Percentiles rank a stretch among this genome's conserved stretches.
phyloP scores from a whole-genome alignment of 2,113 vertebrate genomes.

The Percopsis transmontana region DNA sequence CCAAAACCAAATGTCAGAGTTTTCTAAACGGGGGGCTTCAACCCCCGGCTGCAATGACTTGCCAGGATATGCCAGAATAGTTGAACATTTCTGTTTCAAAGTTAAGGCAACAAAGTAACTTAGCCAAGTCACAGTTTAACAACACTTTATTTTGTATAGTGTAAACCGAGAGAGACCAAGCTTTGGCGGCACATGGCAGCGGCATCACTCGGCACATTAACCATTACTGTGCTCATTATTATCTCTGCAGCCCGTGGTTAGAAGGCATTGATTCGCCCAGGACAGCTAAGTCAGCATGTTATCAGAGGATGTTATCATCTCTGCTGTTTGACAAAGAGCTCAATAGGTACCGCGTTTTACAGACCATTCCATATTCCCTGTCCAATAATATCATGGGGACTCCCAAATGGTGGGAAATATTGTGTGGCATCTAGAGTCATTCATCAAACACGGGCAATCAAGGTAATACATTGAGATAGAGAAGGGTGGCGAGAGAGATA shows the following conservation, averaged over 20 bases:
- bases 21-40: too few relatives aligned
- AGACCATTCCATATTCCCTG: constrained; percentile 3
- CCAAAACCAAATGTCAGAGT: too few relatives aligned
- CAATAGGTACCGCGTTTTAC: constrained; percentile 30
- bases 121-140: too few relatives aligned
- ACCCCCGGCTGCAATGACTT: too few relatives aligned
- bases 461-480: constrained; percentile 55
- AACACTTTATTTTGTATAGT: too few relatives aligned
- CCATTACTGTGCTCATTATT: background rate
- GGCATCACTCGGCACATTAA: background rate
- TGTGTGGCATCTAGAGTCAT: constrained; percentile 33
- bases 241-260: constrained; percentile 13
- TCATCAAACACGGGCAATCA: constrained; percentile 51
- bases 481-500: constrained; percentile 53
- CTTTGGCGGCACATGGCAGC: too few relatives aligned
- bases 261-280: constrained; percentile 16
- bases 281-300: background rate
- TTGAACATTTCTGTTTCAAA: too few relatives aligned
- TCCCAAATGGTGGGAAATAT: constrained; percentile 50
- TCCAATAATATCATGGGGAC: constrained; percentile 47
- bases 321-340: constrained; percentile 26
- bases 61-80: too few relatives aligned
- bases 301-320: background rate
- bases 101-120: too few relatives aligned
- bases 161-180: too few relatives aligned